Percentiles rank a stretch among this genome's conserved stretches.
Evolutionary conservation across 2,888 invertebrate genomes (phyloP).

Genomic region (Diadegma fenestrale): DNA sequence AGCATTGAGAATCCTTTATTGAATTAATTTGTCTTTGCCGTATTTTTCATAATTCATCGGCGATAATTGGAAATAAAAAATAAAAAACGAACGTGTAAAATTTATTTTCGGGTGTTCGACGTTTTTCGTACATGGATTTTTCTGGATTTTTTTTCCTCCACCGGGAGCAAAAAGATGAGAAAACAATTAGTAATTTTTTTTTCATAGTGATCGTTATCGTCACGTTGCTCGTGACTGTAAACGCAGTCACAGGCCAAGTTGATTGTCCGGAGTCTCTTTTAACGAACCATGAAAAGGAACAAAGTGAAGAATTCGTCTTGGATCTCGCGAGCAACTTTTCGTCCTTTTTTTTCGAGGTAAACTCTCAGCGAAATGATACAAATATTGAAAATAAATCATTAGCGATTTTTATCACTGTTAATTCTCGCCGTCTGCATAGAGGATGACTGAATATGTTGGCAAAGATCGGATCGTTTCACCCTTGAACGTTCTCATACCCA

Average conservation of each 20-base stretch:
- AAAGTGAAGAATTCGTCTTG: not conserved
- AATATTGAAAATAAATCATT: not conserved
- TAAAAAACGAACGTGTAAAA: too few species aligned
- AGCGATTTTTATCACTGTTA: not conserved
- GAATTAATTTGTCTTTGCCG: not conserved
- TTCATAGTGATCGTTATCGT: not conserved
- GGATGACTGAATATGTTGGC: not conserved
- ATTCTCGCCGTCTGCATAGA: not conserved
- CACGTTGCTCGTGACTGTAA: not conserved
- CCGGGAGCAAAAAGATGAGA: not conserved
- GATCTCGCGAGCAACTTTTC: not conserved
- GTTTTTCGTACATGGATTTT: too few species aligned
- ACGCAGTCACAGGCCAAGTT: not conserved
- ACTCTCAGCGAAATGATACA: not conserved
- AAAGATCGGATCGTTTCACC: not conserved
- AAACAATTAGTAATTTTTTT: not conserved
- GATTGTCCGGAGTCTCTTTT: not conserved
- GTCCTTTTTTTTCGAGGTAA: not conserved
- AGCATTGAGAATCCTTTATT: not conserved
- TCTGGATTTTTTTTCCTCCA: not conserved
- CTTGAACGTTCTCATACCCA: not conserved
- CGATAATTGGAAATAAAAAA: too few species aligned
- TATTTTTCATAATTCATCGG: too few species aligned
- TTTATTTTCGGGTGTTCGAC: too few species aligned
- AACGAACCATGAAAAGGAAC: not conserved